phyloP scores from a whole-genome alignment of 2,888 invertebrate genomes.

The Hyposoter dolosus region DNA sequence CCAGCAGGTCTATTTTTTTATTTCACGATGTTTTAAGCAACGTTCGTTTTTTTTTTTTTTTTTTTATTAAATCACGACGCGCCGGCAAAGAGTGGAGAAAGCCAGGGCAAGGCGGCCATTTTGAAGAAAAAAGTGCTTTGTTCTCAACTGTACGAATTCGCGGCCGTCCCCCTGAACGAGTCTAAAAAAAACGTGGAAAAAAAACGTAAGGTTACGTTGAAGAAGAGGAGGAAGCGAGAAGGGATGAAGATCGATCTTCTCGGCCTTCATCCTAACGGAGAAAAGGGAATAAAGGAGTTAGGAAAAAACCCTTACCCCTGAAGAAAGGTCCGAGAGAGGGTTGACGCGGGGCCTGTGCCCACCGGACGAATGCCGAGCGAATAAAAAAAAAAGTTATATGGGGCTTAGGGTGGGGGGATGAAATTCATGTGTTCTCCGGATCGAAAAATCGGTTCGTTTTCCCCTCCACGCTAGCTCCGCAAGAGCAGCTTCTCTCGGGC shows the following conservation, averaged over 20 bases:
- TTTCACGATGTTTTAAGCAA: slow-evolving; percentile 37
- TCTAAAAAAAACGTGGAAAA: slow-evolving; percentile 34
- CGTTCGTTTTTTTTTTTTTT: slow-evolving; percentile 49
- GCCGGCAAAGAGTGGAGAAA: slow-evolving; percentile 52
- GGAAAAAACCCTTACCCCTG: slow-evolving; percentile 70
- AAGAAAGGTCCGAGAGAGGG: slow-evolving; percentile 74
- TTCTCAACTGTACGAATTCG: slow-evolving; percentile 60
- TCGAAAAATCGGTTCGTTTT: slow-evolving; percentile 77
- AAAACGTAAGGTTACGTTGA: slow-evolving; percentile 46
- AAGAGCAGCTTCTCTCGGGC: slow-evolving; percentile 56
- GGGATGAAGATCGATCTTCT: slow-evolving; percentile 62
- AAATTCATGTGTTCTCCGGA: slow-evolving; percentile 61
- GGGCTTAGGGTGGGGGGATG: slow-evolving; percentile 69
- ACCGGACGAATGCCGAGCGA: slow-evolving; percentile 58
- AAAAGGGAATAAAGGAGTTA: slow-evolving; percentile 60
- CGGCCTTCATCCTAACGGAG: slow-evolving; percentile 55
- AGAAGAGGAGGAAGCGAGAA: slow-evolving; percentile 52
- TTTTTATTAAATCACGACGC: slow-evolving; percentile 1
- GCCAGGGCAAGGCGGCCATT: slow-evolving; percentile 63
- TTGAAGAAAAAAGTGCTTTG: slow-evolving; percentile 61
- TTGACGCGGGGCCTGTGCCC: slow-evolving; percentile 71
- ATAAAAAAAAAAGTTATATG: slow-evolving; percentile 54
- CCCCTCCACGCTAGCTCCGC: slow-evolving; percentile 73
- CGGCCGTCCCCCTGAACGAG: slow-evolving; percentile 34
- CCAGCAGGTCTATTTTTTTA: slow-evolving; percentile 62